Conservation (phyloP, 1,140 invertebrate species). For the Bradysia coprophila region DNA sequence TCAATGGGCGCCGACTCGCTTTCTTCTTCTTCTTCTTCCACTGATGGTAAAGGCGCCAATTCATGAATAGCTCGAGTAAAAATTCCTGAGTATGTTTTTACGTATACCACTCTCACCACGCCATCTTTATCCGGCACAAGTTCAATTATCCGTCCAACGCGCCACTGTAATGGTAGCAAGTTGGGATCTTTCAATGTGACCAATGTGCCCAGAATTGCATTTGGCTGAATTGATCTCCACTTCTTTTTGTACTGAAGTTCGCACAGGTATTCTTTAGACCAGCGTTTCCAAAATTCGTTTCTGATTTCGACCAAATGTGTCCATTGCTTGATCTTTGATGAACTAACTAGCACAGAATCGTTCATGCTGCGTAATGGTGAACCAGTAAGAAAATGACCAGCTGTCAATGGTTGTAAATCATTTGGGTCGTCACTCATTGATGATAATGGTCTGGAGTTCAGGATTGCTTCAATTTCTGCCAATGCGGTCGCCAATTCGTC, state of each 20-base stretch:
- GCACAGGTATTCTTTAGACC: slow-evolving; percentile 9
- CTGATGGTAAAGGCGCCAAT: neutral
- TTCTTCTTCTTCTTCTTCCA: neutral
- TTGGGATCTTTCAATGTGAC: slow-evolving; percentile 12
- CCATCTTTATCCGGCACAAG: slow-evolving; percentile 8
- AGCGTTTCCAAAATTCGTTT: slow-evolving; percentile 8
- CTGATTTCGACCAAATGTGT: no score
- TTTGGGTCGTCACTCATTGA: slow-evolving; percentile 11
- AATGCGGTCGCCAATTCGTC: slow-evolving; percentile 10
- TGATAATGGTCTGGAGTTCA: slow-evolving; percentile 11
- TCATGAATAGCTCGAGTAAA: slow-evolving; percentile 3
- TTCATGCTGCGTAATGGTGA: no score
- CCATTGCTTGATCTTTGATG: no score
- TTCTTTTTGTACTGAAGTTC: slow-evolving; percentile 7
- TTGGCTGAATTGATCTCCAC: slow-evolving; percentile 6
- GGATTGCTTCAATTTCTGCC: slow-evolving; percentile 9
- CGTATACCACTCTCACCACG: slow-evolving; percentile 4
- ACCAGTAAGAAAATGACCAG: slow-evolving; percentile 19
- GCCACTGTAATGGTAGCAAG: slow-evolving; percentile 12
- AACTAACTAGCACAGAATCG: no score
- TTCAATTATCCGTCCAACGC: slow-evolving; percentile 7
- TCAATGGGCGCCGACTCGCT: neutral
- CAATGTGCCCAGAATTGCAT: slow-evolving; percentile 8
- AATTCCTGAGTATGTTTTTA: slow-evolving; percentile 2
- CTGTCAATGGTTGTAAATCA: slow-evolving; percentile 11